Base-by-base conservation (phyloP, 2,797 vertebrate genomes). In the Cirrhinus molitorella region DNA sequence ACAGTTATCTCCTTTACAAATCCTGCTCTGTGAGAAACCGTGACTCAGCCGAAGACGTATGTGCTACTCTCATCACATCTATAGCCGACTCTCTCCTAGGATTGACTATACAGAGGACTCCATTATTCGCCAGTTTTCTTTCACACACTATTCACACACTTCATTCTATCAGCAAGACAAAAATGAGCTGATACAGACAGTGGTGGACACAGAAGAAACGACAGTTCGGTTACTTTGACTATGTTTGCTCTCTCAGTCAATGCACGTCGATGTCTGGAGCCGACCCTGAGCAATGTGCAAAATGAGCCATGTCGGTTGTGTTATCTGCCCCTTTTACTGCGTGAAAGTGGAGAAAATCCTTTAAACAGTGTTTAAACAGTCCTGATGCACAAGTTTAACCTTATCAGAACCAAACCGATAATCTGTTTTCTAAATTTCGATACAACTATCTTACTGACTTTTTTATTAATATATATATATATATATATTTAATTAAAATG, bases 101-200 rank as follows among this genome's bases (percentile, higher is more conserved):
- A 88, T 37, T 40, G 45, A 74, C 59, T 45, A 45, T 34, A 34
- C 0, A 43, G n/a, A 80, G 23, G 7, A 45, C 45, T 84, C 74
- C 71, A 84, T 86, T 79, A 61, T 65, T 63, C 43, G 79, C n/a
- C 57, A 63, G 65, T 45, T 71, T 80, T 57, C 74, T 65, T 55
- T 79, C 37, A 66, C 43, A 70, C 34, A 23, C 72, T 47, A 43
- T 76, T 68, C 51, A 68, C 49, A 83, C 55, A 23, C 21, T 49
- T 53, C 34, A 63, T 57, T 66, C 71, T 17, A 21, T 68, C 72
- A 57, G 65, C 25, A 19, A 40, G 61, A 21, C 45, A 45, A 61
- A 45, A 49, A 21, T 61, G 23, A 76, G 59, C 53, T 79, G 84
- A 78, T 45, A 76, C 68, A 19, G 8, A 4, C 31, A 31, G 25